Evolutionary conservation across 2,797 vertebrate species (phyloP).

Genomic region (Ispidina lecontei): DNA sequence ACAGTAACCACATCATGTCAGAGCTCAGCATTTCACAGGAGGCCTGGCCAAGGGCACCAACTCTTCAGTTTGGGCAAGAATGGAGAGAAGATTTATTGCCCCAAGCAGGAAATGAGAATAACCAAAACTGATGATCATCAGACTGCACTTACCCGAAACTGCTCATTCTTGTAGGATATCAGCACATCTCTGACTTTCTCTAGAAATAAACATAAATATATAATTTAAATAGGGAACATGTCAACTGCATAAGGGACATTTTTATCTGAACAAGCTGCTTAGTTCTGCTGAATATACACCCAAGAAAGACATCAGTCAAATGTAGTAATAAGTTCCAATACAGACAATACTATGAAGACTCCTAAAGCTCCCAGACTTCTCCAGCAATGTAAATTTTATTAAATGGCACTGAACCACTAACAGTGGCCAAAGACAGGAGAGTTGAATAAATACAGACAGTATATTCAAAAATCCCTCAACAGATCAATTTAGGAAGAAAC

Average conservation of each 20-base stretch:
- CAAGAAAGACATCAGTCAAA: not conserved
- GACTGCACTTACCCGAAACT: slow-evolving; percentile 82
- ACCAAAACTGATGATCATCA: rapidly evolving
- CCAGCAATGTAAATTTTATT: not conserved
- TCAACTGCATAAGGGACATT: not conserved
- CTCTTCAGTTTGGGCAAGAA: not conserved
- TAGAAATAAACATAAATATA: slow-evolving; percentile 58
- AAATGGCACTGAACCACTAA: not conserved
- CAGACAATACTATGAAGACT: not conserved
- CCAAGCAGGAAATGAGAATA: not conserved
- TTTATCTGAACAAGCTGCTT: not conserved
- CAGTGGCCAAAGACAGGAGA: not conserved
- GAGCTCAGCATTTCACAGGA: not conserved
- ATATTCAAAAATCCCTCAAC: not conserved
- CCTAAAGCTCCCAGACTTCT: not conserved
- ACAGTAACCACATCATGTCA: not conserved
- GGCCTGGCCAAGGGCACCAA: not conserved
- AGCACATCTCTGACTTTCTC: slow-evolving; percentile 86
- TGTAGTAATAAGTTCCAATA: not conserved
- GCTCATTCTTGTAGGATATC: slow-evolving; percentile 88
- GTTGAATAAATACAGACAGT: not conserved
- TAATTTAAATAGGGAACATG: not conserved
- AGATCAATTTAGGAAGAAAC: not conserved
- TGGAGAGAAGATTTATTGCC: not conserved
- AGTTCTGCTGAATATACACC: not conserved